These are phyloP conservation scores for Pogonocichla stellata DNA, from an alignment of 2,113 vertebrate genomes.

Conservation along the genomic window DNA sequence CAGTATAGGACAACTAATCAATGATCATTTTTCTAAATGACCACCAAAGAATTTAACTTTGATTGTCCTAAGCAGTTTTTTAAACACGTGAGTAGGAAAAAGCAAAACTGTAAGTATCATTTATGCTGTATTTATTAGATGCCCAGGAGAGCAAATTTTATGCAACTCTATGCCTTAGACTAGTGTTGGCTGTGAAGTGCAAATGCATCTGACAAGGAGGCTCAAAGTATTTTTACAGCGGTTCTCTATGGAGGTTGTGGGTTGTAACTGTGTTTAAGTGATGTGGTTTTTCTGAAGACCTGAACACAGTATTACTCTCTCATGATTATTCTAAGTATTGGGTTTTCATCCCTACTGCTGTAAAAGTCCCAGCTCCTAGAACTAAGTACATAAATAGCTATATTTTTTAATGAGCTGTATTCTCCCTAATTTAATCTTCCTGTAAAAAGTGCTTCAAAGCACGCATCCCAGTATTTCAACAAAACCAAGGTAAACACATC, in stretches of 20 bases:
- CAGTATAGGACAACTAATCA: slow-evolving; percentile 7
- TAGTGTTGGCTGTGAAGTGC: background rate
- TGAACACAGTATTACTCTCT: background rate
- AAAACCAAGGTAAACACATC: background rate
- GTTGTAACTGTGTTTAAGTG: background rate
- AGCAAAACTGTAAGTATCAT: background rate
- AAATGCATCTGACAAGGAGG: background rate
- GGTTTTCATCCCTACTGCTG: background rate
- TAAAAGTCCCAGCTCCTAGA: background rate
- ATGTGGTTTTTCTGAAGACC: background rate
- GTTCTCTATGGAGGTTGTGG: background rate
- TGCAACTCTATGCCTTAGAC: slow-evolving; percentile 40
- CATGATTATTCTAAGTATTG: background rate
- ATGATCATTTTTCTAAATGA: slow-evolving; percentile 13
- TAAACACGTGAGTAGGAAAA: background rate
- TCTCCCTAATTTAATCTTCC: background rate
- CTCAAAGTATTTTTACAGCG: background rate
- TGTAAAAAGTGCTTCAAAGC: background rate
- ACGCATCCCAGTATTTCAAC: background rate
- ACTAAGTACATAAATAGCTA: background rate
- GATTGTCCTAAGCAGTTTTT: slow-evolving; percentile 6
- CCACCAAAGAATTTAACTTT: slow-evolving; percentile 43
- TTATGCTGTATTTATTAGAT: slow-evolving; percentile 4
- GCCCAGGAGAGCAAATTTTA: slow-evolving; percentile 24
- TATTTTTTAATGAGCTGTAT: background rate